These are phyloP conservation scores for Bryconaethiops microstoma DNA, from an alignment of 2,797 vertebrate genomes.

Conservation along the genomic window DNA sequence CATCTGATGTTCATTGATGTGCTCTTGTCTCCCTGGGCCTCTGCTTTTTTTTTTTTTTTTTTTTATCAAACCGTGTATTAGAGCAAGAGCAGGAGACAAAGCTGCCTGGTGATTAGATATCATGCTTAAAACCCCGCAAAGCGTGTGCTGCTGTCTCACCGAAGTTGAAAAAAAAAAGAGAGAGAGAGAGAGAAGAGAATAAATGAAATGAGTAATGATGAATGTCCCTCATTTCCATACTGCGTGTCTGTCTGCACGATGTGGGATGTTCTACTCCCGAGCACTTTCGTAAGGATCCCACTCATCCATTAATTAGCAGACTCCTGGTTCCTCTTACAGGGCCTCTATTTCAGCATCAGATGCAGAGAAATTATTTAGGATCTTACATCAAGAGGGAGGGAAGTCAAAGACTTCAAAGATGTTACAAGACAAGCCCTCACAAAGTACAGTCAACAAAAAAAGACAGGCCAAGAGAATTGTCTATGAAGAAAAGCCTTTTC, in stretches of 20 bases:
- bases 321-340: constrained; percentile 41
- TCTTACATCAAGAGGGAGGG: constrained; percentile 44
- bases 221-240: constrained; percentile 45
- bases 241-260: constrained; percentile 29
- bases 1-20: constrained; percentile 25
- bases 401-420: constrained; percentile 48
- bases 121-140: neutral
- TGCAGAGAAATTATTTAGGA: constrained; percentile 50
- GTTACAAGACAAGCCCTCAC: constrained; percentile 33
- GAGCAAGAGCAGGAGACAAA: constrained; percentile 11
- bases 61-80: constrained; percentile 26
- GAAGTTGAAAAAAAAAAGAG: neutral
- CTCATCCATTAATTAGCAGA: constrained; percentile 54
- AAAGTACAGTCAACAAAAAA: constrained; percentile 36
- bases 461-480: constrained; percentile 34
- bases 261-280: constrained; percentile 36
- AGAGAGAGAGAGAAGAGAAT: neutral
- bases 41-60: neutral
- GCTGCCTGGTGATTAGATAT: neutral
- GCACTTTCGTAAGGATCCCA: constrained; percentile 45
- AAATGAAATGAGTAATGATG: constrained; percentile 36
- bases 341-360: constrained; percentile 53
- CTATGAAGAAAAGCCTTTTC: constrained; percentile 20
- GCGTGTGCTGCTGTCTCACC: neutral
- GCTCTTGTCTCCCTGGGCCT: constrained; percentile 1